phyloP scores from a whole-genome alignment of 2,888 invertebrate genomes.

The Choristoneura rosaceana region DNA sequence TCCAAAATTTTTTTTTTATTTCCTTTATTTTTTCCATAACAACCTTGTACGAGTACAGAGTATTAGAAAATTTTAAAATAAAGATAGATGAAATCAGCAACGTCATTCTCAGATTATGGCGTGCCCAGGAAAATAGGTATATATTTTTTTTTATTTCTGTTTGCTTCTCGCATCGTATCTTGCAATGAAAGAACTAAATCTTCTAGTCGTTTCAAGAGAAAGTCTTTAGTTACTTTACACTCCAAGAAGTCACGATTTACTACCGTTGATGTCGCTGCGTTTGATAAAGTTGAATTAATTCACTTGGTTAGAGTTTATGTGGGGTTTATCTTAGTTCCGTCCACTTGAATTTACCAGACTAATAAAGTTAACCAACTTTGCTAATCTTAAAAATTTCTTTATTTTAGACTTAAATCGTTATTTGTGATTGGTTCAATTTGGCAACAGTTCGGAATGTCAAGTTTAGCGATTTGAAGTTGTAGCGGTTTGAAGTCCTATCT shows the following conservation, averaged over 20 bases:
- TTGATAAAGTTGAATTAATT: slow-evolving; percentile 46
- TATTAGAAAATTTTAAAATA: no score
- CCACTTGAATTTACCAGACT: neutral
- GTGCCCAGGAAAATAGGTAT: neutral
- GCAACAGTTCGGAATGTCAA: no score
- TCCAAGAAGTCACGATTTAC: slow-evolving; percentile 51
- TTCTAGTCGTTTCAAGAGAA: slow-evolving; percentile 54
- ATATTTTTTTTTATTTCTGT: slow-evolving; percentile 14
- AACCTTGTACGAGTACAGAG: no score
- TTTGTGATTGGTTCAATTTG: no score
- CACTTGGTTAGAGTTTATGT: slow-evolving; percentile 16
- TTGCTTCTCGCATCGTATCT: slow-evolving; percentile 41
- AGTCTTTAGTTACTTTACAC: slow-evolving; percentile 55
- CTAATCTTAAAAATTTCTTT: neutral
- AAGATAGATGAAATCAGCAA: no score
- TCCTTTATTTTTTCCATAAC: no score
- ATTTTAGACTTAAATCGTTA: no score
- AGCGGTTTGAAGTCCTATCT: no score
- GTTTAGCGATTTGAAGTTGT: no score
- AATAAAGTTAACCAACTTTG: neutral
- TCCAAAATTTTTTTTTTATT: no score
- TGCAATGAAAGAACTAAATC: slow-evolving; percentile 55
- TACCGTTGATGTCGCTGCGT: slow-evolving; percentile 47
- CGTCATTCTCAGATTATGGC: no score
- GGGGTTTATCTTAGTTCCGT: slow-evolving; percentile 13